Evolutionary conservation across 2,113 vertebrate species (phyloP).

Genomic region (Pelobates fuscus): DNA sequence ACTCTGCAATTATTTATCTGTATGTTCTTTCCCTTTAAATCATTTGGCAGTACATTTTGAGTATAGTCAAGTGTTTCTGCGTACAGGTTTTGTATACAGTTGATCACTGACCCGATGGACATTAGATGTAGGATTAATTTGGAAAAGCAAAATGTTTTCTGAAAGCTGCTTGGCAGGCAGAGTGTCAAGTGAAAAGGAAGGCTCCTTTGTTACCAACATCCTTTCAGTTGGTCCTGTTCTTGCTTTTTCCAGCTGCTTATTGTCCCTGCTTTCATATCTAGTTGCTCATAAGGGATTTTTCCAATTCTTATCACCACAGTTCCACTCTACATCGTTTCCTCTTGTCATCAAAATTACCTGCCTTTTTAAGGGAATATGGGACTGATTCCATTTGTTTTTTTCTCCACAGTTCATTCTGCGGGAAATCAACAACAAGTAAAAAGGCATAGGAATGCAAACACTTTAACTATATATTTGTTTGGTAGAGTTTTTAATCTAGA

Average conservation of each 20-base stretch:
- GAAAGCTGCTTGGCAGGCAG: conserved; percentile 63
- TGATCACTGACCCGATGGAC: background rate
- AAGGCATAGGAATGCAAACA: conserved; percentile 1
- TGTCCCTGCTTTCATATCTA: conserved; percentile 63
- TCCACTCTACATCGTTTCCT: conserved; percentile 61
- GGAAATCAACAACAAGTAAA: too few species aligned
- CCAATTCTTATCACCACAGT: conserved; percentile 61
- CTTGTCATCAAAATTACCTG: conserved; percentile 59
- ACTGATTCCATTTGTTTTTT: background rate
- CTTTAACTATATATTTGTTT: too few species aligned
- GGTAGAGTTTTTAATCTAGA: too few species aligned
- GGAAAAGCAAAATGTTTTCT: conserved; percentile 50
- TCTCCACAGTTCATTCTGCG: background rate
- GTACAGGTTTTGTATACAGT: conserved; percentile 15
- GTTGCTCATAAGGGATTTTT: conserved; percentile 62
- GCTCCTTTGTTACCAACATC: conserved; percentile 69
- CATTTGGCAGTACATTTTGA: too few species aligned
- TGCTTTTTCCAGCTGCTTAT: conserved; percentile 66
- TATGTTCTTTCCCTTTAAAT: too few species aligned
- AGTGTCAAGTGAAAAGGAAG: conserved; percentile 63
- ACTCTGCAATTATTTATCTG: too few species aligned
- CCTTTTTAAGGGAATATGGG: conserved; percentile 21
- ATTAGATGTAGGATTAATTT: conserved; percentile 58
- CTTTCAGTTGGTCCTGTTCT: conserved; percentile 65
- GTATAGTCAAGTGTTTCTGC: too few species aligned